phyloP scores from a whole-genome alignment of 2,797 vertebrate species.

The Sitta carolinensis region DNA sequence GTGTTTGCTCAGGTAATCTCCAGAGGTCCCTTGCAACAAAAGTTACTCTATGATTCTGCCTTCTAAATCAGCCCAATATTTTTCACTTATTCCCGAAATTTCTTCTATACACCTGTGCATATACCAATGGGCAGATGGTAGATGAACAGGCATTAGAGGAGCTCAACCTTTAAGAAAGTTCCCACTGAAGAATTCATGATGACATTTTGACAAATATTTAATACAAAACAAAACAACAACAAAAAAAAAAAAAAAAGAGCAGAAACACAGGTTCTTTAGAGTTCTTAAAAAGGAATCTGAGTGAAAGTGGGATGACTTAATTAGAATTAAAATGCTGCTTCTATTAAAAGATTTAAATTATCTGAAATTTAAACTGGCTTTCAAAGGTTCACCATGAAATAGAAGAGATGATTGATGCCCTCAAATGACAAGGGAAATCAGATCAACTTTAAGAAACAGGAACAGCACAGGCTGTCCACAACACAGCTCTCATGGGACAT shows the following conservation, averaged over 20 bases:
- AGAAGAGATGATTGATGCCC: not conserved
- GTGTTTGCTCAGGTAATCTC: not conserved
- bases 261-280: not conserved
- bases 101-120: not conserved
- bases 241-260: not conserved
- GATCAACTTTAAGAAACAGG: not conserved
- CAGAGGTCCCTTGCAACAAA: not conserved
- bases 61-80: not conserved
- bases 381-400: not conserved
- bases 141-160: not conserved
- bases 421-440: slow-evolving; percentile 9
- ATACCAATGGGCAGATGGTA: not conserved
- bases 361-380: not conserved
- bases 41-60: not conserved
- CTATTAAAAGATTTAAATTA: not conserved
- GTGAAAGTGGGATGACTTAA: not conserved
- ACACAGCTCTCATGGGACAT: not conserved
- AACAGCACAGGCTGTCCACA: not conserved
- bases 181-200: not conserved
- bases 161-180: not conserved
- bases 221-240: not conserved
- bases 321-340: slow-evolving; percentile 3
- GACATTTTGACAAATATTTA: not conserved
- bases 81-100: not conserved
- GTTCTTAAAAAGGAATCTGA: not conserved